Evolutionary conservation across 2,888 invertebrate species (phyloP).

Genomic region (Blera fallax): DNA sequence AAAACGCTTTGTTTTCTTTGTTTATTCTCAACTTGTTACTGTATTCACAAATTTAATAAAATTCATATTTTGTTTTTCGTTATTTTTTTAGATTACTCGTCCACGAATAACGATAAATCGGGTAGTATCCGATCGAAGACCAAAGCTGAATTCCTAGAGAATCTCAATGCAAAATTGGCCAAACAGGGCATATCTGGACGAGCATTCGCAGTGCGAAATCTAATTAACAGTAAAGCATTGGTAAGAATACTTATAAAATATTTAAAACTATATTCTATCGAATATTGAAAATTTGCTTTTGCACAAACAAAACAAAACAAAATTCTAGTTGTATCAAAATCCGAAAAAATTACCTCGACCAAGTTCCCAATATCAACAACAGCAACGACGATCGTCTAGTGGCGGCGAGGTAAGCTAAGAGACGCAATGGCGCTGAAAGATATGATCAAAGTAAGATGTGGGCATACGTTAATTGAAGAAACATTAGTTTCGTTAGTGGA

Average conservation of each 20-base stretch:
- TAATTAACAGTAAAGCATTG: constrained; percentile 88
- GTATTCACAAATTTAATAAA: background rate
- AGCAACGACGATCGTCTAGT: constrained; percentile 41
- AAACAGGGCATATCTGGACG: constrained; percentile 85
- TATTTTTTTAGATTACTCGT: constrained; percentile 78
- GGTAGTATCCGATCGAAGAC: constrained; percentile 81
- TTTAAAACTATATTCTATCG: background rate
- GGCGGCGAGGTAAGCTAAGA: constrained; percentile 52
- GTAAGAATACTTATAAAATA: constrained; percentile 81
- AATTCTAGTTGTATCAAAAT: constrained; percentile 76
- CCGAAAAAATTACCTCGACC: constrained; percentile 79
- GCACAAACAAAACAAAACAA: constrained; percentile 5
- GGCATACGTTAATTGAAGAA: constrained; percentile 11
- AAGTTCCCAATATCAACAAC: constrained; percentile 79
- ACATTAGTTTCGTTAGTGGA: constrained; percentile 4
- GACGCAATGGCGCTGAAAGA: constrained; percentile 1
- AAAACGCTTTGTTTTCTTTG: constrained; percentile 34
- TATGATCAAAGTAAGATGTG: constrained; percentile 44
- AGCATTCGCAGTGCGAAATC: constrained; percentile 87
- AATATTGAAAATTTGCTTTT: constrained; percentile 10
- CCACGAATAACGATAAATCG: constrained; percentile 82
- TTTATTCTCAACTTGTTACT: background rate
- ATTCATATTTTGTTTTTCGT: background rate
- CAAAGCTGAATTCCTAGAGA: constrained; percentile 88
- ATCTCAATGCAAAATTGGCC: constrained; percentile 90